Percentiles rank a stretch among this genome's conserved stretches.
phyloP scores from a whole-genome alignment of 2,888 invertebrate genomes.

The Alviniconcha strummeri region DNA sequence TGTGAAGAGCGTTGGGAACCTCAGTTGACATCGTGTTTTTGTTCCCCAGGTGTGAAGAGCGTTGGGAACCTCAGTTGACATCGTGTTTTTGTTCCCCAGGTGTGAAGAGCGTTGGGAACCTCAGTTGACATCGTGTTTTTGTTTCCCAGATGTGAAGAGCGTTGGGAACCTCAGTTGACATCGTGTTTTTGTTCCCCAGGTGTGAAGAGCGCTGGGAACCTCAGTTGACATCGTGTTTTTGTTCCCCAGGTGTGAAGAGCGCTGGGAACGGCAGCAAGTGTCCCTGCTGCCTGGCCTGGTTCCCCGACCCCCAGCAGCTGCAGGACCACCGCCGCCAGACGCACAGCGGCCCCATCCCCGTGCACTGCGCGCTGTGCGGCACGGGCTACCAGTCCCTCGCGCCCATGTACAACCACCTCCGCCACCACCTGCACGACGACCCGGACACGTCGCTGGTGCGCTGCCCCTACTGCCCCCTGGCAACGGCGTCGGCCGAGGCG shows the following conservation, averaged over 20 bases:
- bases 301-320: not conserved
- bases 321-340: not conserved
- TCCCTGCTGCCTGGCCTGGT: not conserved
- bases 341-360: not conserved
- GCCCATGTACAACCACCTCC: conserved; percentile 7
- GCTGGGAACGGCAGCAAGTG: not conserved
- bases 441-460: not conserved
- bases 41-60: too few species aligned
- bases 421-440: not conserved
- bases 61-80: too few species aligned
- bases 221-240: too few species aligned
- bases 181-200: too few species aligned
- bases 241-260: not conserved
- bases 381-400: not conserved
- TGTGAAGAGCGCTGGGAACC: too few species aligned
- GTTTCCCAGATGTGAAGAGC: too few species aligned
- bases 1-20: too few species aligned
- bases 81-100: too few species aligned
- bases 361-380: conserved; percentile 23
- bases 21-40: too few species aligned
- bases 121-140: too few species aligned
- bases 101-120: too few species aligned
- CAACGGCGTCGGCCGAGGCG: not conserved
- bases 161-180: too few species aligned
- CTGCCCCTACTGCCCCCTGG: not conserved